These are phyloP conservation scores for Pocota personata DNA, from an alignment of 2,888 invertebrate species.

Conservation along the genomic window DNA sequence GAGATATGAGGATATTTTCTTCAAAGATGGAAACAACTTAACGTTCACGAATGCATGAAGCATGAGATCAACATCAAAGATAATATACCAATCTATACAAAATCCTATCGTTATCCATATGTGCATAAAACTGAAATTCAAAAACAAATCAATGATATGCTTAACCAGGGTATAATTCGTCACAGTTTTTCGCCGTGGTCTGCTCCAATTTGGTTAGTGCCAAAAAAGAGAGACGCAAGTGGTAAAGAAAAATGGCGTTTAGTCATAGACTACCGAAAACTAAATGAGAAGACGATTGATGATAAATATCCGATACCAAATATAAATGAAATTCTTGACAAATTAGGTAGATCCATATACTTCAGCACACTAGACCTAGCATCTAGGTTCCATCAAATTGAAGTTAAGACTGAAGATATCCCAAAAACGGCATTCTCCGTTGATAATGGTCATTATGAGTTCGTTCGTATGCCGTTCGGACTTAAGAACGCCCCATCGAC, in stretches of 20 bases:
- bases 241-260: slow-evolving; percentile 52
- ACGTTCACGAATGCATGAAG: slow-evolving; percentile 75
- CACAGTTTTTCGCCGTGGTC: slow-evolving; percentile 49
- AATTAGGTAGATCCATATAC: no score
- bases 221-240: slow-evolving; percentile 40
- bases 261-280: slow-evolving; percentile 37
- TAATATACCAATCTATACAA: slow-evolving; percentile 74
- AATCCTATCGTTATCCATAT: slow-evolving; percentile 74
- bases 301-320: slow-evolving; percentile 39
- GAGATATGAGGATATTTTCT: slow-evolving; percentile 74
- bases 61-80: slow-evolving; percentile 76
- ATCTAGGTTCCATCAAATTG: no score
- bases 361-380: no score
- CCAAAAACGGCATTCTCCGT: no score
- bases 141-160: no score
- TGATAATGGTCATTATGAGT: no score
- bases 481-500: no score
- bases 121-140: slow-evolving; percentile 76
- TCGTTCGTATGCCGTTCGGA: no score
- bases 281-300: slow-evolving; percentile 11
- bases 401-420: no score
- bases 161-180: slow-evolving; percentile 38
- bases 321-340: no score
- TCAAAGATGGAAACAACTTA: slow-evolving; percentile 69
- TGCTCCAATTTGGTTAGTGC: slow-evolving; percentile 41